Percentiles rank a stretch among this genome's conserved stretches.
phyloP scores from a whole-genome alignment of 1,140 invertebrate species.

The Zaprionus ornatus region DNA sequence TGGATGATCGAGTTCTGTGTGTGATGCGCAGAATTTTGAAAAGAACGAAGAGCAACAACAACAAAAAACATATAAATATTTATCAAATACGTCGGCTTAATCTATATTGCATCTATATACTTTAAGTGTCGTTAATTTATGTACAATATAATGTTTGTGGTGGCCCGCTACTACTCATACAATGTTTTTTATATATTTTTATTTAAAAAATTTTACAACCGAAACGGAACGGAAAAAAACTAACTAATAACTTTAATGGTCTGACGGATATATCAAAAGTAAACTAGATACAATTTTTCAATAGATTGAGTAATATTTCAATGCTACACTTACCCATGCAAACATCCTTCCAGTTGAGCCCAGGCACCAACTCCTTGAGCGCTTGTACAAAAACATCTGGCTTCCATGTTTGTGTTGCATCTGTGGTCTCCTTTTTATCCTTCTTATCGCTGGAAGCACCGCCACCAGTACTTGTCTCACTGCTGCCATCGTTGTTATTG shows the following conservation, averaged over 20 bases:
- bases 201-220: slow-evolving; percentile 15
- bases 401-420: slow-evolving; percentile 91
- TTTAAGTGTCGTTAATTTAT: no score
- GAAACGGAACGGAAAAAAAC: background rate
- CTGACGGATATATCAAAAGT: slow-evolving; percentile 5
- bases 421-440: slow-evolving; percentile 84
- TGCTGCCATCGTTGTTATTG: slow-evolving; percentile 64
- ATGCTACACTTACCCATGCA: slow-evolving; percentile 86
- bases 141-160: no score
- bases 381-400: slow-evolving; percentile 96
- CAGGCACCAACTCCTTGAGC: slow-evolving; percentile 93
- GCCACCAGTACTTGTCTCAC: slow-evolving; percentile 56
- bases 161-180: background rate
- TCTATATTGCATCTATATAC: no score
- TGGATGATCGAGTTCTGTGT: slow-evolving; percentile 88
- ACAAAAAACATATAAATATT: background rate
- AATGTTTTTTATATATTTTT: background rate
- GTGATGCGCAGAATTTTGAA: slow-evolving; percentile 5
- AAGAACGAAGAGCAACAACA: background rate
- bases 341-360: slow-evolving; percentile 96
- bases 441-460: slow-evolving; percentile 83
- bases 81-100: background rate
- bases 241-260: background rate
- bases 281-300: no score
- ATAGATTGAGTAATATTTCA: no score